These are phyloP conservation scores for Trididemnum miniatum DNA, from an alignment of 23 tunicate genomes.

Conservation along the genomic window DNA sequence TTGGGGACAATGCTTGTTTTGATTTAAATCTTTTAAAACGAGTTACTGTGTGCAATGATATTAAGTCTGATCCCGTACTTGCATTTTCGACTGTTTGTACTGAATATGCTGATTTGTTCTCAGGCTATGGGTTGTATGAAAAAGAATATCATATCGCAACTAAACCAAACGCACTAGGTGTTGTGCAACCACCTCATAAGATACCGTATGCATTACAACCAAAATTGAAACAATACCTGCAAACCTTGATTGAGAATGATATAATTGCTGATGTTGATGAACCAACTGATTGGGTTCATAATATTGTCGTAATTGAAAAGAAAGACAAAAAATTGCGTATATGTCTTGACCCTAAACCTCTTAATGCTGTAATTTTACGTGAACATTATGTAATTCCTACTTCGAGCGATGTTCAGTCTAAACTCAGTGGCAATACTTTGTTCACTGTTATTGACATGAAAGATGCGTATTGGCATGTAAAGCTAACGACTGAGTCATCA, in stretches of 20 bases:
- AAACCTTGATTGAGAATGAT: background rate
- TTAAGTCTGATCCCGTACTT: background rate
- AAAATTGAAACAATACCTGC: background rate
- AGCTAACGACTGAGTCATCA: slow-evolving; percentile 26
- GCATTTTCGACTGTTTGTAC: too few species aligned
- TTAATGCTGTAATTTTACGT: slow-evolving; percentile 20
- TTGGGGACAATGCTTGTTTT: background rate
- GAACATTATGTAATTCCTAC: slow-evolving; percentile 25
- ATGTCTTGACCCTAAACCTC: slow-evolving; percentile 34
- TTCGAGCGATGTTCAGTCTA: slow-evolving; percentile 19
- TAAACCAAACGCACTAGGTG: background rate
- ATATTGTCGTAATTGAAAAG: slow-evolving; percentile 16
- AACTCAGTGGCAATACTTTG: slow-evolving; percentile 2
- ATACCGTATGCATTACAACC: slow-evolving; percentile 11
- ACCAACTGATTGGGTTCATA: slow-evolving; percentile 16
- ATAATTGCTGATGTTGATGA: slow-evolving; percentile 21
- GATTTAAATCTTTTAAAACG: background rate
- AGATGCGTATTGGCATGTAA: slow-evolving; percentile 49
- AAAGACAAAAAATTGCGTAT: background rate
- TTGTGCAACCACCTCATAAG: background rate
- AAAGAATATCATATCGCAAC: slow-evolving; percentile 1
- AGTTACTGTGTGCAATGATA: background rate
- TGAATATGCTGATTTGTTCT: slow-evolving; percentile 14
- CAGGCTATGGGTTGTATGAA: slow-evolving; percentile 15
- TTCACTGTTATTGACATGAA: slow-evolving; percentile 46